Conservation (phyloP, 2,113 vertebrate genomes). For the Melanostigma gelatinosum region DNA sequence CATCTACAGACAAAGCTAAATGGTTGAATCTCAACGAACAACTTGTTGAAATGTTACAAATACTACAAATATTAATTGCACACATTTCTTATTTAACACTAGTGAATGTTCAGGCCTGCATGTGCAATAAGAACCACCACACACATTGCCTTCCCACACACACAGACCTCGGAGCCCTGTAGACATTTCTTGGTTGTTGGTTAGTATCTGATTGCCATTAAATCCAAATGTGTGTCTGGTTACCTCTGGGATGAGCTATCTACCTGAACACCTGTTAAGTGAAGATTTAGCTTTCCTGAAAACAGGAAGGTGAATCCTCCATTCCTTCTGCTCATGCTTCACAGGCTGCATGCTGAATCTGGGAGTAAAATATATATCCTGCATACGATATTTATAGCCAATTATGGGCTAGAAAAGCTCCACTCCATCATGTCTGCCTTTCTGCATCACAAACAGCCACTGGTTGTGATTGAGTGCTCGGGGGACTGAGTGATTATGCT, state of each 20-base stretch:
- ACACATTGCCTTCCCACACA: background rate
- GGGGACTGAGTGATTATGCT: conserved; percentile 67
- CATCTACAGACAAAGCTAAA: too few species aligned
- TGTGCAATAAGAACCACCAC: background rate
- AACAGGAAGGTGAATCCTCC: background rate
- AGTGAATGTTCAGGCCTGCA: background rate
- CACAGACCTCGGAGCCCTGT: background rate
- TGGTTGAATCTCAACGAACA: too few species aligned
- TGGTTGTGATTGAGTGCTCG: conserved; percentile 54
- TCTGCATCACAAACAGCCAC: conserved; percentile 58
- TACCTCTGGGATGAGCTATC: conserved; percentile 23
- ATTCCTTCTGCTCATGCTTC: conserved; percentile 6
- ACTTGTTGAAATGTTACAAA: too few species aligned
- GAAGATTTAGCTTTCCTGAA: conserved; percentile 8
- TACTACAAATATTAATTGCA: too few species aligned
- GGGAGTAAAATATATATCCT: background rate
- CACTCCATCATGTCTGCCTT: conserved; percentile 54
- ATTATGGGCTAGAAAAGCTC: conserved; percentile 46
- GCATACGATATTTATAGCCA: conserved; percentile 48
- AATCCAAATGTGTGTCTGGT: conserved; percentile 3
- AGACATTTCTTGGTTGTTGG: background rate
- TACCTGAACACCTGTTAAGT: conserved; percentile 23
- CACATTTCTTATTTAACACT: background rate
- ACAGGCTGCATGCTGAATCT: conserved; percentile 6
- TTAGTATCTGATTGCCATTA: conserved; percentile 8